Conservation (phyloP, 2,797 vertebrate species). For the Apogon hyalosoma region DNA sequence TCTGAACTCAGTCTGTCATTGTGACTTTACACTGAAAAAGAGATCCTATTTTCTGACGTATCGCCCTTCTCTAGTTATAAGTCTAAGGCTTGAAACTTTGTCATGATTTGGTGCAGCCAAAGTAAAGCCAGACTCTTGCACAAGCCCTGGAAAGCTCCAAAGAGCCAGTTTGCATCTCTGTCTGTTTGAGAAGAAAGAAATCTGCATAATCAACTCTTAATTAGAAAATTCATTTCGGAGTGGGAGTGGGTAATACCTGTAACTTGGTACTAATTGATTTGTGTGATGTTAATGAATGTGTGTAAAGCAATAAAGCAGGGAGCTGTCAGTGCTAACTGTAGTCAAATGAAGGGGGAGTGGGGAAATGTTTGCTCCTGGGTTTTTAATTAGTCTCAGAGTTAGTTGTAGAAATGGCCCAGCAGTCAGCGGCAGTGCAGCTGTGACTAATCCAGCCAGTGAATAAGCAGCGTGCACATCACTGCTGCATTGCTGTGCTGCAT, state of each 20-base stretch:
- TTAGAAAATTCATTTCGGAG: conserved; percentile 59
- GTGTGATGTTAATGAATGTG: conserved; percentile 61
- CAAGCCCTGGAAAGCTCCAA: neutral
- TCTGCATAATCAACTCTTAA: conserved; percentile 60
- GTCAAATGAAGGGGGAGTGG: conserved; percentile 10
- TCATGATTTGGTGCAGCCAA: neutral
- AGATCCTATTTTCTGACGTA: too few relatives aligned
- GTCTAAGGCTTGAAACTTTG: neutral
- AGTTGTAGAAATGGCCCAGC: conserved; percentile 15
- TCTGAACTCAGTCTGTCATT: too few relatives aligned
- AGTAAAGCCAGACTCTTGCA: neutral
- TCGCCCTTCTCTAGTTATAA: too few relatives aligned
- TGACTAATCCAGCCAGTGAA: conserved; percentile 50
- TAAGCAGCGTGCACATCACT: conserved; percentile 43
- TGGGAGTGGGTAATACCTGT: conserved; percentile 40
- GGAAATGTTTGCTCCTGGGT: conserved; percentile 7
- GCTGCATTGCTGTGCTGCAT: conserved; percentile 58
- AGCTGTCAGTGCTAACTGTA: conserved; percentile 14
- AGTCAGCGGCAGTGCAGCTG: conserved; percentile 38
- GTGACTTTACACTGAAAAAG: too few relatives aligned
- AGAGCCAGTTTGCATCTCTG: conserved; percentile 2
- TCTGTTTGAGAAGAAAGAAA: conserved; percentile 45
- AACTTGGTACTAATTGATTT: conserved; percentile 56
- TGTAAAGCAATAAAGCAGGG: conserved; percentile 45
- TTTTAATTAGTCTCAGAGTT: conserved; percentile 5